phyloP scores from a whole-genome alignment of 2,113 vertebrate genomes.

The Sphaerodactylus townsendi region DNA sequence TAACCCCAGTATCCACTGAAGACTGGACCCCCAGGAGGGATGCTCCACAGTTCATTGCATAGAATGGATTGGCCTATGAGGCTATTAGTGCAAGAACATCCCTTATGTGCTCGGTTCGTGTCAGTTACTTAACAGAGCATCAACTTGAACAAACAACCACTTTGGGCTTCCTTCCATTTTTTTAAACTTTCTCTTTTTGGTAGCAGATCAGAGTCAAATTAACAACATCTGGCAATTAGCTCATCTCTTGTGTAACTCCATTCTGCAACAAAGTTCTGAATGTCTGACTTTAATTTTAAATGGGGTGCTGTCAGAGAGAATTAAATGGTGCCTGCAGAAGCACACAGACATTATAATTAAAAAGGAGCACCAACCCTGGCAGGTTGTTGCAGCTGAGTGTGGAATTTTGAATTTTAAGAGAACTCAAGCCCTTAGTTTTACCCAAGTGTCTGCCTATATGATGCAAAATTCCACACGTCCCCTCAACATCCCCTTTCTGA shows the following conservation, averaged over 20 bases:
- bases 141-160: conserved; percentile 40
- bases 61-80: conserved; percentile 55
- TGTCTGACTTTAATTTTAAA: conserved; percentile 79
- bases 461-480: background rate
- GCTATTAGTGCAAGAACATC: conserved; percentile 54
- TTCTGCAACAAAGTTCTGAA: conserved; percentile 72
- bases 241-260: conserved; percentile 60
- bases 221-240: conserved; percentile 75
- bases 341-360: conserved; percentile 72
- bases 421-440: conserved; percentile 2
- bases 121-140: conserved; percentile 38
- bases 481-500: conserved; percentile 18
- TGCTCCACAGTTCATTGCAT: conserved; percentile 62
- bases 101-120: conserved; percentile 35
- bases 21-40: conserved; percentile 52
- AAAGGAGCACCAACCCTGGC: conserved; percentile 73
- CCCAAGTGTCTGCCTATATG: conserved; percentile 13
- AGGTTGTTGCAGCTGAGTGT: conserved; percentile 63
- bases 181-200: conserved; percentile 48
- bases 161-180: conserved; percentile 24
- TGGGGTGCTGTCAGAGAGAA: conserved; percentile 74
- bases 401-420: conserved; percentile 51
- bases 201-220: conserved; percentile 68
- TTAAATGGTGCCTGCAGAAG: conserved; percentile 74
- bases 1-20: conserved; percentile 37